Evolutionary conservation across 2,888 invertebrate genomes (phyloP), one percentile per base, ranked within the genome.

Genomic region (Orchestes rusci): DNA sequence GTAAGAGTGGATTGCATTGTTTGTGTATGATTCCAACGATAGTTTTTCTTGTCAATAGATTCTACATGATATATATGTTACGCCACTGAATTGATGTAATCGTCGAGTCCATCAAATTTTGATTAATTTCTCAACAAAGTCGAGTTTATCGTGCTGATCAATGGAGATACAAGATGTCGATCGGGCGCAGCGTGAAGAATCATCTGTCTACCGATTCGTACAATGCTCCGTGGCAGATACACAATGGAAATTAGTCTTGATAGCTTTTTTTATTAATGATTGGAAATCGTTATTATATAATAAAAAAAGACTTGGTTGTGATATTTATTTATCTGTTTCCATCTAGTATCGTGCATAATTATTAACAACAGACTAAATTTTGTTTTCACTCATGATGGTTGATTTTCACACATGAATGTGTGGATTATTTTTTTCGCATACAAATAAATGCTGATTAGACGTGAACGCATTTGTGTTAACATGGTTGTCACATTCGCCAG

Each of bases 151-250:
- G 34, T 50, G 43, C 40, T 43, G 45, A 50, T 45, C 45, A 42
- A 50, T 50, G 50, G 46, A 50, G 50, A 50, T 50, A 50, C 46
- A 43, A 40, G 32, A 43, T 37, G 43, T 50, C 45, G 50, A 50
- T 43, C 33, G 39, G 34, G 39, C 45, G 33, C 46, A 43, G 50
- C 50, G 50, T 50, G 50, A 50, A 50, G 34, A 50, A 50, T 50
- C 43, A 50, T 50, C 45, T 46, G 45, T 50, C 45, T 46, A 46
- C 46, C 46, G 43, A 40, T 31, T 30, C 32, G 32, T 43, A 37
- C 50, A 45, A 43, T 37, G 34, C 39, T 43, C 35, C 39, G 31
- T 50, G 45, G 43, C 42, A 46, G 43, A 32, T 45, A 45, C 45
- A 50, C 46, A 46, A 46, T 43, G 43, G 43, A 43, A 45, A 50